Evolutionary conservation across 2,113 vertebrate species (phyloP), one percentile per base, ranked within the genome.

Genomic region (Hippocampus guttulatus): DNA sequence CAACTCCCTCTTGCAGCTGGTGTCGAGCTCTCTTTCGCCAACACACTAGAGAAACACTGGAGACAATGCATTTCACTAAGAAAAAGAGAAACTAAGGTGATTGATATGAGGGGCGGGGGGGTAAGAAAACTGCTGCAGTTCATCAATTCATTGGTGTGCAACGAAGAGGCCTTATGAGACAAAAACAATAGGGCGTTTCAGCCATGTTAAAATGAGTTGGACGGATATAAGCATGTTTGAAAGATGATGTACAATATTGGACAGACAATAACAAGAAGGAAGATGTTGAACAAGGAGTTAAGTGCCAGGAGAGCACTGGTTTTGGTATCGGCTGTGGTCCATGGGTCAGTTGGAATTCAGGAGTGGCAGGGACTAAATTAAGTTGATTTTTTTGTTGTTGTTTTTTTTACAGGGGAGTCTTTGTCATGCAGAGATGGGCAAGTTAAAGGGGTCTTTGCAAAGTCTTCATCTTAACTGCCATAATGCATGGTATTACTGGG

Each of bases 401-500:
- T 38, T 21, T 3, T 64, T 23, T 64, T 47, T 47, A 65, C 64
- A 47, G 40, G 21, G 75, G 65, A 5, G 49, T 77, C 69, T 67
- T 86, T 79, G 71, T 89, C 87, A 90, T 90, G 91, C 85, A 6
- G 84, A 82, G 72, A 70, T 33, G 33, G 70, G 76, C 70, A 63
- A 65, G 78, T 54, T 64, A 43, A 55, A 68, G 67, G 71, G 52
- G 83, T 73, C 71, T 69, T 68, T 41, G 64, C 30, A 8, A 64
- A 67, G 63, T 82, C 78, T 81, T 83, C 68, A 6, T 83, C 89
- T 92, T 95, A 96, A 92, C 94, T 96, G 78, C 95, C 95, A 47
- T 97, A 96, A 91, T 97, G 95, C 95, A 96, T 93, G 89, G 95
- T 96, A 93, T 95, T 96, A 93, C 93, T 96, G 65, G 95, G 95